Base-by-base conservation (phyloP, 2,888 invertebrate species). In the Tyria jacobaeae region DNA sequence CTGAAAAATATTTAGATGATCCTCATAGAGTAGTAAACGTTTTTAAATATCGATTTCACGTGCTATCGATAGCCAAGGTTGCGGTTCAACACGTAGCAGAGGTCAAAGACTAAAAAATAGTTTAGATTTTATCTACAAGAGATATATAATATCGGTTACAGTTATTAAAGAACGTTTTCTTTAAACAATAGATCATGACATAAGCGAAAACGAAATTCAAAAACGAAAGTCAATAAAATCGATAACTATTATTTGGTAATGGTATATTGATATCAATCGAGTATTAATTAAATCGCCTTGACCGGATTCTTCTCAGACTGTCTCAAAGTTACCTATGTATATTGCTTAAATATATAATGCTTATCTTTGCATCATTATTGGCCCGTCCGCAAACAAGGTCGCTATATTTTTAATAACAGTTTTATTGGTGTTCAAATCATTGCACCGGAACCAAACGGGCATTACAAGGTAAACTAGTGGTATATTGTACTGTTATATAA, bases 251-350 rank as follows among this genome's bases (percentile, higher is more conserved):
- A 70, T 68, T 68, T 64, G 75, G 6, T 73, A 70, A 73, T 62
- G 62, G 60, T 70, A 60, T 73, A 75, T 59, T 24, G 14, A 37
- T 25, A 60, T 59, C 53, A 62, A 51, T 35, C 51, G 17, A 53
- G 57, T 59, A 25, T 52, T 51, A 54, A 44, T 15, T 49, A 41
- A 31, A 24, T 39, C 27, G 60, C 79, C 82, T 82, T 82, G 78
- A 76, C 79, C 79, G 55, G n/a, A 53, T 70, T 31, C 7, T 14
- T 9, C 62, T 50, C 53, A 53, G 25, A 74, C 64, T 25, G 27
- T 31, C 27, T 31, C 4, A 31, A 12, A 25, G 47, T 25, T 60
- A 44, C 67, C 67, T 70, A 67, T n/a, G n/a, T n/a, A n/a, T 55
- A 57, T 64, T 64, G 57, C 63, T 57, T 57, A 58, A 62, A 57